phyloP scores from a whole-genome alignment of 2,888 invertebrate genomes.

The Ectropis crepuscularia region DNA sequence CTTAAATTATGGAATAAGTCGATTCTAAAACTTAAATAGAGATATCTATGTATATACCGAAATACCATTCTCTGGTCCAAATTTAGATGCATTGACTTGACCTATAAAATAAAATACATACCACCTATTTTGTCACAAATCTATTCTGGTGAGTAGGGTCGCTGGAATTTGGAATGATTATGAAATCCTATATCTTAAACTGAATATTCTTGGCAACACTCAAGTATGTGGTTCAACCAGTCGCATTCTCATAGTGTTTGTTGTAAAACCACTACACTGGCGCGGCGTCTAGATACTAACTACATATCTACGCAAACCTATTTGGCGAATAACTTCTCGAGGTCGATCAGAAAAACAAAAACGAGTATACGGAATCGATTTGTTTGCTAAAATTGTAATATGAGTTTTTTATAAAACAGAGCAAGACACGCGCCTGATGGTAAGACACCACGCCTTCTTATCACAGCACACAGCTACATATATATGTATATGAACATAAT shows the following conservation, averaged over 20 bases:
- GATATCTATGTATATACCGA: too few relatives aligned
- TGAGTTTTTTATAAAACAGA: too few relatives aligned
- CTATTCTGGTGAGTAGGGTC: conserved; percentile 15
- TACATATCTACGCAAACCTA: conserved; percentile 1
- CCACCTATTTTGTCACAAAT: conserved; percentile 10
- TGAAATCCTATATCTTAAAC: conserved; percentile 24
- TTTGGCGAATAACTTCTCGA: neutral
- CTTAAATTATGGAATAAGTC: too few relatives aligned
- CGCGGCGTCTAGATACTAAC: neutral
- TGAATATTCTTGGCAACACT: conserved; percentile 26
- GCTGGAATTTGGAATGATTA: conserved; percentile 27
- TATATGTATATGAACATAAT: too few relatives aligned
- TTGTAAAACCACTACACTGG: neutral
- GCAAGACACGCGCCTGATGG: too few relatives aligned
- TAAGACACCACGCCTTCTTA: too few relatives aligned
- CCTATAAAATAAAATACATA: conserved; percentile 7
- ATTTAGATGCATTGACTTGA: neutral
- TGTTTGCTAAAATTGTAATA: too few relatives aligned
- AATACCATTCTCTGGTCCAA: too few relatives aligned
- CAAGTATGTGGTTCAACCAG: conserved; percentile 27
- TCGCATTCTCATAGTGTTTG: conserved; percentile 19
- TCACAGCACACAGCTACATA: too few relatives aligned
- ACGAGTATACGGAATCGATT: too few relatives aligned
- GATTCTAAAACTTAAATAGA: too few relatives aligned
- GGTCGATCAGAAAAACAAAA: neutral